Conservation (phyloP, 2,113 vertebrate species). For the Protobothrops flavoviridis region DNA sequence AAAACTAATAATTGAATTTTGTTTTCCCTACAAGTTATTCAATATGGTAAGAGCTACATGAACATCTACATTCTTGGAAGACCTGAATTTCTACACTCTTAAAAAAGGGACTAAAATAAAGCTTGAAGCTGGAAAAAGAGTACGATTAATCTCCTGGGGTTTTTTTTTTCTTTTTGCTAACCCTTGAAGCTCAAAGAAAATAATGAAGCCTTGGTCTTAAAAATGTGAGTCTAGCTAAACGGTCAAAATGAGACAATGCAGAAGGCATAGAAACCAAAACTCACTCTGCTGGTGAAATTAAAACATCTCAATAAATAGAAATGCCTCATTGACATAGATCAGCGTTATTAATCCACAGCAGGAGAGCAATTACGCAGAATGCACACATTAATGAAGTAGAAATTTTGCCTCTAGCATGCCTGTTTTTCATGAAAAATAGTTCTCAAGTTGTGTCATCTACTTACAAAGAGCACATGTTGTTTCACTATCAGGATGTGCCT, state of each 20-base stretch:
- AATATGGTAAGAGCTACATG: not conserved
- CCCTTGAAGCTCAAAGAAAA: slow-evolving; percentile 14
- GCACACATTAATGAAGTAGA: slow-evolving; percentile 24
- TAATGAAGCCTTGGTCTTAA: slow-evolving; percentile 20
- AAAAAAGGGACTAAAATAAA: not conserved
- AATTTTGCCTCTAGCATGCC: not conserved
- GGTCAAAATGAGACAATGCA: slow-evolving; percentile 12
- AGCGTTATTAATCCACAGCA: slow-evolving; percentile 42
- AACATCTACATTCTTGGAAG: not conserved
- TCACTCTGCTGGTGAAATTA: slow-evolving; percentile 14
- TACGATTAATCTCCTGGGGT: not conserved
- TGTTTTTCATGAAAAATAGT: not conserved
- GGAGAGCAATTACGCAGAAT: slow-evolving; percentile 34
- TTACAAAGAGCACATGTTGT: not conserved
- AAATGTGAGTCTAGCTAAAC: not conserved
- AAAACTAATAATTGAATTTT: not conserved
- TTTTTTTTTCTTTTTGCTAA: not conserved
- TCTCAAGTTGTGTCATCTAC: not conserved
- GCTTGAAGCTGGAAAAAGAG: not conserved
- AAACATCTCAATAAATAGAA: slow-evolving; percentile 19
- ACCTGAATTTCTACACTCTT: not conserved
- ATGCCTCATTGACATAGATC: slow-evolving; percentile 23
- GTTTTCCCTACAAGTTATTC: not conserved
- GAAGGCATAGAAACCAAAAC: slow-evolving; percentile 8
- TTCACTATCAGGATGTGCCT: not conserved